A percentile compares a stretch with the other conserved stretches of the same genome.
phyloP scores from a whole-genome alignment of 2,888 invertebrate species.

The Deilephila elpenor region DNA sequence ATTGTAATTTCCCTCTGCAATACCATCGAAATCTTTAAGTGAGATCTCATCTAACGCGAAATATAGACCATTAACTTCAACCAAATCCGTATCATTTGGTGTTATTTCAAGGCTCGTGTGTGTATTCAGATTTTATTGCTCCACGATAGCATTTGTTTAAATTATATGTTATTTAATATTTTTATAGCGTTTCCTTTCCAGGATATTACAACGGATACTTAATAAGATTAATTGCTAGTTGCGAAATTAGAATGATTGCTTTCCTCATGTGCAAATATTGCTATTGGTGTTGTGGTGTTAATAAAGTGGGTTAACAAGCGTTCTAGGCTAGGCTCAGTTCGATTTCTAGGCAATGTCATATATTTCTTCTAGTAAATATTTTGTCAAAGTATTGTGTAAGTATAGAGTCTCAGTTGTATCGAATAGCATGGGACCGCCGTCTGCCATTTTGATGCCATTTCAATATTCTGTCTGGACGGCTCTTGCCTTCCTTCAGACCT shows the following conservation, averaged over 20 bases:
- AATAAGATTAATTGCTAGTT: neutral
- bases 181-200: slow-evolving; percentile 18
- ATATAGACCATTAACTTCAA: slow-evolving; percentile 6
- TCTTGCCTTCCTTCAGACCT: too few species aligned
- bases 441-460: too few species aligned
- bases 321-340: too few species aligned
- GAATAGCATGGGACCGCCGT: too few species aligned
- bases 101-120: neutral
- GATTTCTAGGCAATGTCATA: too few species aligned
- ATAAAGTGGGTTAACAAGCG: neutral
- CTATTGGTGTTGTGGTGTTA: neutral
- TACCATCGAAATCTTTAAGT: neutral
- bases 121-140: slow-evolving; percentile 9
- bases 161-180: slow-evolving; percentile 2
- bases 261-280: neutral
- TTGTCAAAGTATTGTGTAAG: too few species aligned
- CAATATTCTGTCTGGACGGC: too few species aligned
- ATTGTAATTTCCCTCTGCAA: too few species aligned
- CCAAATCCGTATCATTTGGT: slow-evolving; percentile 7
- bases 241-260: neutral
- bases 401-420: too few species aligned
- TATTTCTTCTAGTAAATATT: too few species aligned
- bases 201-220: slow-evolving; percentile 10
- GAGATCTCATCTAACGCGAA: neutral
- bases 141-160: neutral